phyloP scores from a whole-genome alignment of 2,888 invertebrate species.

The Brassicogethes aeneus region DNA sequence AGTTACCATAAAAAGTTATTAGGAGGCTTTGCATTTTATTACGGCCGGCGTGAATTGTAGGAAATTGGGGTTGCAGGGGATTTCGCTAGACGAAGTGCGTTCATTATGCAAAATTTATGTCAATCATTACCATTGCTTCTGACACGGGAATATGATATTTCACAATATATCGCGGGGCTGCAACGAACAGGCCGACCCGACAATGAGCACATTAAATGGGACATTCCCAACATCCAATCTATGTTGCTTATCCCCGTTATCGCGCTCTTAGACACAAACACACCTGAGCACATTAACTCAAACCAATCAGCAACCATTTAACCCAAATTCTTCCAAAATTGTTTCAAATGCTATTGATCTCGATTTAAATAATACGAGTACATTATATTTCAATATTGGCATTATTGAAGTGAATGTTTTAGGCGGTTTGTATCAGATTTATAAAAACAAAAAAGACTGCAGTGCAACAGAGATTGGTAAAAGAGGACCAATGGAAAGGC shows the following conservation, averaged over 20 bases:
- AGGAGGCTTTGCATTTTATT: conserved; percentile 27
- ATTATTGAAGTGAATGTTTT: no score
- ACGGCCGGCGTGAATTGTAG: conserved; percentile 23
- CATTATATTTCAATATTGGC: no score
- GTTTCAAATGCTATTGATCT: no score
- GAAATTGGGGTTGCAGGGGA: conserved; percentile 22
- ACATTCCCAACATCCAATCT: conserved; percentile 16
- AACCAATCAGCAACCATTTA: no score
- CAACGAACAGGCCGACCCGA: conserved; percentile 27
- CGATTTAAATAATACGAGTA: no score
- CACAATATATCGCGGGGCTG: conserved; percentile 34
- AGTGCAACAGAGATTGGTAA: no score
- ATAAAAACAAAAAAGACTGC: no score
- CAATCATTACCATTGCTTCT: conserved; percentile 42
- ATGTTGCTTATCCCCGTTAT: conserved; percentile 41
- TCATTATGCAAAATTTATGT: conserved; percentile 42
- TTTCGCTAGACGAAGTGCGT: conserved; percentile 33
- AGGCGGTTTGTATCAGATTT: no score
- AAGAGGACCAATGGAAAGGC: no score
- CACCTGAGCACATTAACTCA: conserved; percentile 43
- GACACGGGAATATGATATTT: conserved; percentile 42
- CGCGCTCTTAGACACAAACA: conserved; percentile 37
- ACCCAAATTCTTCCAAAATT: no score
- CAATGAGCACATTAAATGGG: conserved; percentile 7
- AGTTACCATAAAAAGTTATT: conserved; percentile 2